Conservation (phyloP, 2,113 vertebrate genomes). For the Balaenoptera acutorostrata region DNA sequence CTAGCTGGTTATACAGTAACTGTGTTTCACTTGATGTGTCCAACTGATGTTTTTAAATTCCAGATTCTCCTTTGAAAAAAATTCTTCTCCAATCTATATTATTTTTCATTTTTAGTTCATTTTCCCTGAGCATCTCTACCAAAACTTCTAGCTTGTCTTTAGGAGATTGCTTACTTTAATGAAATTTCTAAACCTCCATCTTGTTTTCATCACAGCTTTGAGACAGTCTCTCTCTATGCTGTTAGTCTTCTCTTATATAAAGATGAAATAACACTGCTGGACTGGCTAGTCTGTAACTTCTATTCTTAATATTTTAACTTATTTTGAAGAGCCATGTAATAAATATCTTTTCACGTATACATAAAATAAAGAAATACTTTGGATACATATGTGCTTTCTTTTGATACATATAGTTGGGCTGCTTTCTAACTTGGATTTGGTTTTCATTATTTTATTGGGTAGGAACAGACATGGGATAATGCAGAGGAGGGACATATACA, state of each 20-base stretch:
- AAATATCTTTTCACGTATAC: not conserved
- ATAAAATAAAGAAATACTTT: not conserved
- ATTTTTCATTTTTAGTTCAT: not conserved
- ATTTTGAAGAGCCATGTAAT: not conserved
- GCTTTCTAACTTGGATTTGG: not conserved
- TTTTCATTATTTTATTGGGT: not conserved
- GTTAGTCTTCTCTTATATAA: not conserved
- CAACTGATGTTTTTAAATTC: not conserved
- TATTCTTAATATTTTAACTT: not conserved
- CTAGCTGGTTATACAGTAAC: not conserved
- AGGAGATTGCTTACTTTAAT: not conserved
- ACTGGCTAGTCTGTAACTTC: not conserved
- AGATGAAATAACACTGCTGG: not conserved
- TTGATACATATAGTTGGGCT: not conserved
- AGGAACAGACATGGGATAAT: not conserved
- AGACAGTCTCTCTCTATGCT: accelerated
- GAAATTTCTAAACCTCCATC: not conserved
- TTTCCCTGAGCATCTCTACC: not conserved
- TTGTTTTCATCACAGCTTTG: not conserved
- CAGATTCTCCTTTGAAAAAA: not conserved
- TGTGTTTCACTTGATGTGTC: not conserved
- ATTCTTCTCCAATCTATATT: not conserved
- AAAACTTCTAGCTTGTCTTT: not conserved
- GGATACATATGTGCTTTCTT: not conserved
- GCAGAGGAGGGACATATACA: not conserved